These are phyloP conservation scores for Tetropium fuscum DNA, from an alignment of 2,888 invertebrate genomes.

Conservation along the genomic window DNA sequence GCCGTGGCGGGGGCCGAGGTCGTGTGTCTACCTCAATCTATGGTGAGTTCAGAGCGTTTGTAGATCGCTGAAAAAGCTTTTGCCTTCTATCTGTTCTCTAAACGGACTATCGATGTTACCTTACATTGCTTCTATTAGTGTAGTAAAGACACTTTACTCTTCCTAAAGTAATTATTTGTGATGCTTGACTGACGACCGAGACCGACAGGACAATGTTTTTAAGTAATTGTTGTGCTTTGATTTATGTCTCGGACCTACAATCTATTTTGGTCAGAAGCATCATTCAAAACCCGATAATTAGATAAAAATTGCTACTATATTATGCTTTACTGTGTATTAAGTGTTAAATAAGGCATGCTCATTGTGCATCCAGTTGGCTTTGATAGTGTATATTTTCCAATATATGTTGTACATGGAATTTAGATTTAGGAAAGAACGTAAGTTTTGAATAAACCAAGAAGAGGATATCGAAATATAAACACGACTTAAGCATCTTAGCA, in stretches of 20 bases:
- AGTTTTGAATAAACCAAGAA: no score
- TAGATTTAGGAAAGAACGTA: no score
- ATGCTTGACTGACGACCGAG: constrained; percentile 4
- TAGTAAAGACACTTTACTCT: constrained; percentile 9
- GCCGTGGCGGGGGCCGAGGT: constrained; percentile 63
- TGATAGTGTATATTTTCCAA: not conserved
- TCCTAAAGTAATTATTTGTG: constrained; percentile 13
- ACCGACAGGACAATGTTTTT: constrained; percentile 1
- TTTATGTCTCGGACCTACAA: no score
- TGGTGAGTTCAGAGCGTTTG: constrained; percentile 59
- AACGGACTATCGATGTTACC: constrained; percentile 25
- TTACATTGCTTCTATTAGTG: constrained; percentile 13
- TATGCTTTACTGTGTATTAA: constrained; percentile 13
- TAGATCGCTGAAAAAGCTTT: constrained; percentile 36
- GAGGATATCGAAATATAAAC: no score
- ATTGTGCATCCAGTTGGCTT: constrained; percentile 16
- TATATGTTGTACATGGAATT: not conserved
- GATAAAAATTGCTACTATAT: constrained; percentile 12
- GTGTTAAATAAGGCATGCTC: constrained; percentile 19
- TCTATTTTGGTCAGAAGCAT: not conserved
- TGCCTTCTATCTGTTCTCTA: constrained; percentile 14
- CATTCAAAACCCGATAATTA: constrained; percentile 12
- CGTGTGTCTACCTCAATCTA: constrained; percentile 63
- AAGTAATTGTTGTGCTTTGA: constrained; percentile 9
- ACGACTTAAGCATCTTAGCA: no score